Evolutionary conservation across 2,797 vertebrate genomes (phyloP).

Genomic region (Lagocephalus sceleratus): DNA sequence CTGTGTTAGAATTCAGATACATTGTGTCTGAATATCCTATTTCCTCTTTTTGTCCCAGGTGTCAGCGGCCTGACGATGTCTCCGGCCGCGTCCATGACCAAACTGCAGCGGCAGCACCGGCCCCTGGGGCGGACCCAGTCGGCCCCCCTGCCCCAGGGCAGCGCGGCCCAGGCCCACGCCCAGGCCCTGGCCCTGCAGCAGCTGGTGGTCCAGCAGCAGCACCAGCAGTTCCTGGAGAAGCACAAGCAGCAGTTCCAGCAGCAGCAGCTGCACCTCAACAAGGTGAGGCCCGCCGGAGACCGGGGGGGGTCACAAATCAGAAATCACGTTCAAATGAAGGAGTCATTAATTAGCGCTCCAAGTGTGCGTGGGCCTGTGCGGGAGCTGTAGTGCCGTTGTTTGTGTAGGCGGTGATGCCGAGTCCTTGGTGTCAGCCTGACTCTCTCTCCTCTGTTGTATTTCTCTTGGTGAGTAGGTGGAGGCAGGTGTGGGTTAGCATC

Average conservation of each 20-base stretch:
- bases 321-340: slow-evolving; percentile 30
- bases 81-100: slow-evolving; percentile 86
- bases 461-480: slow-evolving; percentile 47
- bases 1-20: too few species aligned
- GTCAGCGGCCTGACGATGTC: slow-evolving; percentile 87
- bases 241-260: slow-evolving; percentile 98
- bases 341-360: slow-evolving; percentile 25
- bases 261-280: slow-evolving; percentile 92
- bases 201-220: slow-evolving; percentile 94
- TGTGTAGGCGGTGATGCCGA: slow-evolving; percentile 49
- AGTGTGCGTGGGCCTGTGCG: slow-evolving; percentile 33
- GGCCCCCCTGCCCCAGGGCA: slow-evolving; percentile 91
- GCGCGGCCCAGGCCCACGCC: slow-evolving; percentile 74
- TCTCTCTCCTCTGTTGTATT: slow-evolving; percentile 34
- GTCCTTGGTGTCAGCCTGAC: slow-evolving; percentile 22
- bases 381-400: slow-evolving; percentile 39
- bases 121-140: slow-evolving; percentile 95
- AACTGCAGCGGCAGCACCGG: slow-evolving; percentile 91
- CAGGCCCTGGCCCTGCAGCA: slow-evolving; percentile 89
- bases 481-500: slow-evolving; percentile 47
- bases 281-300: slow-evolving; percentile 69
- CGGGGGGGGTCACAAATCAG: slow-evolving; percentile 15
- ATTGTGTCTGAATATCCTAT: too few species aligned
- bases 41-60: slow-evolving; percentile 64
- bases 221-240: slow-evolving; percentile 98